Evolutionary conservation across 2,888 invertebrate genomes (phyloP).

Genomic region (Nephrotoma flavescens): DNA sequence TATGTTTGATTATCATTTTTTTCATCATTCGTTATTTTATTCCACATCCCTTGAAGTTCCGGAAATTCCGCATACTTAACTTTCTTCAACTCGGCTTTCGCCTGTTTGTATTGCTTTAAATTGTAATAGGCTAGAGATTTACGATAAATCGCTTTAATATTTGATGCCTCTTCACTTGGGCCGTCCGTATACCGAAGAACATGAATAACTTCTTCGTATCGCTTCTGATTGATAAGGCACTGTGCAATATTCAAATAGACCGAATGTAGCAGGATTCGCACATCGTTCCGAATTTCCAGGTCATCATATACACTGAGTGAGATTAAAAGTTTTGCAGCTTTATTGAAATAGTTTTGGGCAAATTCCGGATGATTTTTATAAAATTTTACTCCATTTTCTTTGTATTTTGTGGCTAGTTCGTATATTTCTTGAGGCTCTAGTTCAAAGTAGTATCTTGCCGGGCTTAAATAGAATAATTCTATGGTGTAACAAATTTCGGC

Average conservation of each 20-base stretch:
- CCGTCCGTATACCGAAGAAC: slow-evolving; percentile 35
- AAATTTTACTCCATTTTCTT: slow-evolving; percentile 40
- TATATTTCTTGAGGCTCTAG: slow-evolving; percentile 30
- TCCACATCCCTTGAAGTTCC: slow-evolving; percentile 43
- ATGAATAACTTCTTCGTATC: slow-evolving; percentile 48
- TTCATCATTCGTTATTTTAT: slow-evolving; percentile 39
- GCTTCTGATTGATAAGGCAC: slow-evolving; percentile 55
- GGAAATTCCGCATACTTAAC: slow-evolving; percentile 48
- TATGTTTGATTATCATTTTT: slow-evolving; percentile 44
- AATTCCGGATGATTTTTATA: slow-evolving; percentile 49
- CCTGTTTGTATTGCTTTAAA: slow-evolving; percentile 48
- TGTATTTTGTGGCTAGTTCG: slow-evolving; percentile 31
- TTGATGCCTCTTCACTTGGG: slow-evolving; percentile 6
- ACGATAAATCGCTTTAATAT: slow-evolving; percentile 35
- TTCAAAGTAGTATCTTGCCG: slow-evolving; percentile 31
- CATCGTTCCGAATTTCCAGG: slow-evolving; percentile 28
- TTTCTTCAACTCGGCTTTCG: slow-evolving; percentile 37
- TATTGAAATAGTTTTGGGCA: slow-evolving; percentile 59
- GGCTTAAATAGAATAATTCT: slow-evolving; percentile 20
- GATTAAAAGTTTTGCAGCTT: slow-evolving; percentile 56
- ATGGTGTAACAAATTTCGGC: slow-evolving; percentile 24
- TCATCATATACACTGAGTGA: slow-evolving; percentile 36
- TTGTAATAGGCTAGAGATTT: slow-evolving; percentile 36
- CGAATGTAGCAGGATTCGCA: slow-evolving; percentile 44
- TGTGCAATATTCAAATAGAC: slow-evolving; percentile 72